phyloP scores from a whole-genome alignment of 2,888 invertebrate genomes.

The Campaea margaritaria region DNA sequence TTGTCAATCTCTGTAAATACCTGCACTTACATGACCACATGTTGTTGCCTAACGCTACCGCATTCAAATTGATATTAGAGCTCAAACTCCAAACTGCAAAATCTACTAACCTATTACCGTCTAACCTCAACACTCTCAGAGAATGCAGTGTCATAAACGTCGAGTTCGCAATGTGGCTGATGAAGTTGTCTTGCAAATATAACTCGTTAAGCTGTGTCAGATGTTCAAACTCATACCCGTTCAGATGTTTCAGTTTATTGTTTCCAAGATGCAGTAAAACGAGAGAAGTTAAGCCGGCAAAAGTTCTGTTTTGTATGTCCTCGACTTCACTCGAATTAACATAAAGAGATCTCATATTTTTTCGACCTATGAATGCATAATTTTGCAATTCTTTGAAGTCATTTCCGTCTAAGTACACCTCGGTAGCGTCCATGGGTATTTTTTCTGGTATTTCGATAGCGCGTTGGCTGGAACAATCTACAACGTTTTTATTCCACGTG shows the following conservation, averaged over 20 bases:
- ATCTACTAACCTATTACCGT: slow-evolving; percentile 92
- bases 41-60: slow-evolving; percentile 92
- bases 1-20: slow-evolving; percentile 92
- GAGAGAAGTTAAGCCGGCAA: slow-evolving; percentile 92
- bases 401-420: slow-evolving; percentile 96
- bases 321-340: slow-evolving; percentile 94
- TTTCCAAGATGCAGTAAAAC: slow-evolving; percentile 93
- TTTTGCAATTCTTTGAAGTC: slow-evolving; percentile 93
- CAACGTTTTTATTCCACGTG: slow-evolving; percentile 96
- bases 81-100: slow-evolving; percentile 91
- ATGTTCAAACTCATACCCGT: slow-evolving; percentile 94
- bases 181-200: slow-evolving; percentile 93
- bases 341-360: slow-evolving; percentile 94
- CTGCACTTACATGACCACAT: slow-evolving; percentile 96
- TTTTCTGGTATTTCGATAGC: slow-evolving; percentile 91
- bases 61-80: slow-evolving; percentile 87
- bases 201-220: slow-evolving; percentile 92
- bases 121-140: slow-evolving; percentile 91
- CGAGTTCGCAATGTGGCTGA: slow-evolving; percentile 90
- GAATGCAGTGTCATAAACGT: slow-evolving; percentile 91
- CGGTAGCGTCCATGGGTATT: slow-evolving; percentile 97
- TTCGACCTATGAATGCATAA: slow-evolving; percentile 95
- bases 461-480: slow-evolving; percentile 93
- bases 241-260: slow-evolving; percentile 91
- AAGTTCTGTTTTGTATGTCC: slow-evolving; percentile 94